Conservation (phyloP, 64 coral and sea anemone genomes). For the Astreopora myriophthalma region DNA sequence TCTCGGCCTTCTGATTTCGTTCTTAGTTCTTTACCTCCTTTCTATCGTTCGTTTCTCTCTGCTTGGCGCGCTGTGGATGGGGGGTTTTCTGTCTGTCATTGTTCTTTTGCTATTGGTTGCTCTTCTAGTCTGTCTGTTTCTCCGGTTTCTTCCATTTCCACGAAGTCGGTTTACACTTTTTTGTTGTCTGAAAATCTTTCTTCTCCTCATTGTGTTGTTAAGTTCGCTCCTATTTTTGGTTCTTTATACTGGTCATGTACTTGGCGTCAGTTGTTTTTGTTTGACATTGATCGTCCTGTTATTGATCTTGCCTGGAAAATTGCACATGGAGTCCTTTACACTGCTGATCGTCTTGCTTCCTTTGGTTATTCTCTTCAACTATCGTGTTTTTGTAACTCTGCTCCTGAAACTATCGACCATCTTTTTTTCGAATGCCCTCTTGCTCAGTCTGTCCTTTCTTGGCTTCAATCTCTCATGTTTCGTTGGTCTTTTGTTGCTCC, state of each 20-base stretch:
- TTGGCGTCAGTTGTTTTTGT: not conserved
- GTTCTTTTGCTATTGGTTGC: not conserved
- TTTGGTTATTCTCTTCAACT: not conserved
- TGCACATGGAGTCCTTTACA: not conserved
- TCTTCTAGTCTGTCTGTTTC: not conserved
- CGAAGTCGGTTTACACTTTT: not conserved
- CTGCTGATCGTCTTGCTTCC: not conserved
- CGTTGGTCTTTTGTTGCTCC: not conserved
- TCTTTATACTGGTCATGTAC: not conserved
- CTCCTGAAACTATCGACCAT: not conserved
- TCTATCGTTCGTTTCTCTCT: not conserved
- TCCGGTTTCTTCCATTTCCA: not conserved
- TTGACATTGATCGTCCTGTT: not conserved
- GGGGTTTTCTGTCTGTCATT: not conserved
- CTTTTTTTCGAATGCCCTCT: not conserved
- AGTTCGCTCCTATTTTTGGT: not conserved
- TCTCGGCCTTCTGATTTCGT: not conserved
- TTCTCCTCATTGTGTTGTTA: not conserved
- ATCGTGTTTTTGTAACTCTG: not conserved
- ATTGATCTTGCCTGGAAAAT: conserved; percentile 6
- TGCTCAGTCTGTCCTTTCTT: not conserved
- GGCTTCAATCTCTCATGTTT: not conserved
- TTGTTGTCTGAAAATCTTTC: not conserved
- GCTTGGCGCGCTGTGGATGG: not conserved
- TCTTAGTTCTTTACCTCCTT: not conserved